Evolutionary conservation across 2,797 vertebrate genomes (phyloP).

Genomic region (Tolypeutes matacus): DNA sequence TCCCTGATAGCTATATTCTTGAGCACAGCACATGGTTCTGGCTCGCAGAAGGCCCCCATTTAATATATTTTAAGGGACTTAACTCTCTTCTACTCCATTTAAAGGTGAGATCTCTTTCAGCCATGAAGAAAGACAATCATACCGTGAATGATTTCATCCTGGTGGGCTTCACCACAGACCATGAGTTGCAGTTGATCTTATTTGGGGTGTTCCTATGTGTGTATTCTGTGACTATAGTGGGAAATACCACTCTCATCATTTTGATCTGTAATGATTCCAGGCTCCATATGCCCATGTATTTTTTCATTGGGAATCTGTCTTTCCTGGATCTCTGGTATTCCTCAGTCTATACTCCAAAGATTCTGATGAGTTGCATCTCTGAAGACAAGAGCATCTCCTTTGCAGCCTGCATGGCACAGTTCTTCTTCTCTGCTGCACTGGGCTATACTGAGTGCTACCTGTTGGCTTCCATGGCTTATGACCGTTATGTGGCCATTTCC

Average conservation of each 20-base stretch:
- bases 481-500: constrained; percentile 74
- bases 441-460: constrained; percentile 75
- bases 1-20: not conserved
- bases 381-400: constrained; percentile 78
- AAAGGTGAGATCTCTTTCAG: not conserved
- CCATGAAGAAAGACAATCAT: constrained; percentile 59
- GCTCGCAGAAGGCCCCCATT: accelerated
- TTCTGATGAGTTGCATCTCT: constrained; percentile 77
- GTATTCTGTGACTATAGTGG: constrained; percentile 54
- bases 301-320: constrained; percentile 78
- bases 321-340: constrained; percentile 82
- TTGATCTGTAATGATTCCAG: constrained; percentile 63
- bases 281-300: constrained; percentile 79
- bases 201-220: constrained; percentile 70
- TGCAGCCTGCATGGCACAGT: constrained; percentile 61
- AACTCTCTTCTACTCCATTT: not conserved
- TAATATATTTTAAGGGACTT: not conserved
- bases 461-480: constrained; percentile 80
- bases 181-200: constrained; percentile 30
- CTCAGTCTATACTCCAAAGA: constrained; percentile 80
- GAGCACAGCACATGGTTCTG: not conserved
- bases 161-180: constrained; percentile 74
- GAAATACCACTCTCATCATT: constrained; percentile 67
- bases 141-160: not conserved
- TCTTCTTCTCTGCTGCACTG: constrained; percentile 77